A percentile compares a stretch with the other conserved stretches of the same genome.
phyloP scores from a whole-genome alignment of 2,888 invertebrate species.

The Phrixothrix hirtus region DNA sequence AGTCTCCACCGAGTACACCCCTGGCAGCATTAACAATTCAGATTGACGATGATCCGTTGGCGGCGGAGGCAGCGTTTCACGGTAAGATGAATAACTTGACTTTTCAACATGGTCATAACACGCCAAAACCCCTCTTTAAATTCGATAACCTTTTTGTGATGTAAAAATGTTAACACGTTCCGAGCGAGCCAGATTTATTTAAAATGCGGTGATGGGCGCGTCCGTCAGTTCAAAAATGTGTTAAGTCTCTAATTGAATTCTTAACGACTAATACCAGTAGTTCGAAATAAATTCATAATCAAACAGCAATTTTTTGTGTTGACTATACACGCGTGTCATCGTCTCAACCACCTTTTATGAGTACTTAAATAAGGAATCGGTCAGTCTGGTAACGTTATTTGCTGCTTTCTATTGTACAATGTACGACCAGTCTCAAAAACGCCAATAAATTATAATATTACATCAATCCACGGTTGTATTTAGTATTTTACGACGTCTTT shows the following conservation, averaged over 20 bases:
- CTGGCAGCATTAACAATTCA: constrained; percentile 53
- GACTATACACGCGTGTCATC: constrained; percentile 33
- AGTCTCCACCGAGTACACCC: constrained; percentile 38
- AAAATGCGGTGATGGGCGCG: constrained; percentile 20
- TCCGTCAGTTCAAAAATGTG: constrained; percentile 26
- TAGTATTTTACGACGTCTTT: constrained; percentile 46
- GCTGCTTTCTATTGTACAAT: constrained; percentile 34
- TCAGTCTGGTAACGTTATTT: constrained; percentile 31
- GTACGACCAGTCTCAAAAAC: constrained; percentile 36
- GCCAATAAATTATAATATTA: constrained; percentile 43
- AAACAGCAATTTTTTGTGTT: constrained; percentile 16
- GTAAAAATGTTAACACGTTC: constrained; percentile 52
- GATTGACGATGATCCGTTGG: constrained; percentile 50
- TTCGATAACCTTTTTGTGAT: constrained; percentile 50
- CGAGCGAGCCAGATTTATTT: constrained; percentile 35
- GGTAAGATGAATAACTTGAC: constrained; percentile 49
- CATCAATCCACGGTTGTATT: constrained; percentile 44
- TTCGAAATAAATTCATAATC: constrained; percentile 15
- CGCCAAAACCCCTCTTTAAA: constrained; percentile 46
- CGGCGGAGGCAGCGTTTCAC: constrained; percentile 35
- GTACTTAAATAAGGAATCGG: constrained; percentile 34
- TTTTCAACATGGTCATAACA: constrained; percentile 51
- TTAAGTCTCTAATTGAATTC: constrained; percentile 38
- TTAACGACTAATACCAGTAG: constrained; percentile 32
- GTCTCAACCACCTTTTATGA: constrained; percentile 33